Evolutionary conservation across 2,888 invertebrate genomes (phyloP), one percentile per base, ranked within the genome.

Genomic region (Aphidius colemani): DNA sequence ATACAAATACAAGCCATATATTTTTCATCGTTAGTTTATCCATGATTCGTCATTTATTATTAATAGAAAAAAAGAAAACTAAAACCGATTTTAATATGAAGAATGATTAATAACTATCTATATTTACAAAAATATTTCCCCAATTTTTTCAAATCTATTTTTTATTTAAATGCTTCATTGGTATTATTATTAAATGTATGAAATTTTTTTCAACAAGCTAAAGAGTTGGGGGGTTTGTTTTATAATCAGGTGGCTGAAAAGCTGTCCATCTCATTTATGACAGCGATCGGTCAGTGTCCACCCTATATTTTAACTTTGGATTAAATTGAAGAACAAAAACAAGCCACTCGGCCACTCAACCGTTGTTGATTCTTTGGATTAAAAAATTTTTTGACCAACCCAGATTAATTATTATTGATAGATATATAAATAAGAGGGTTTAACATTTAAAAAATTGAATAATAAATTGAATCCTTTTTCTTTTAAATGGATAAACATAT

Each of bases 281-380:
- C 64, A 68, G 66, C 76, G 72, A 80, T 80, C 76, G 75, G 75
- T 80, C 80, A 80, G 71, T 77, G 80, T 78, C 75, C 76, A 66
- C 39, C 67, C 68, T 30, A 71, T 80, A 74, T 80, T 80, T 77
- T 79, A 76, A 72, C 75, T 73, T 69, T 65, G 78, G 80, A 78
- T 78, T 79, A 78, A 72, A 67, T 65, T 69, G 69, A 49, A 18
- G 30, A 53, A 53, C 30, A 39, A 45, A 39, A 30, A 48, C 10
- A 46, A 44, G 51, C 64, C 49, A 44, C 50, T 46, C 53, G 49
- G 58, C 58, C 46, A 53, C 57, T 65, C 62, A 59, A 50, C 55
- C 40, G 53, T 60, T 59, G 58, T 66, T 62, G 67, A 64, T 59
- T 49, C 41, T 67, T 43, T 58, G 46, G 64, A 64, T 67, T 58